Evolutionary conservation across 1,140 invertebrate genomes (phyloP).

Genomic region (Amphibalanus amphitrite): DNA sequence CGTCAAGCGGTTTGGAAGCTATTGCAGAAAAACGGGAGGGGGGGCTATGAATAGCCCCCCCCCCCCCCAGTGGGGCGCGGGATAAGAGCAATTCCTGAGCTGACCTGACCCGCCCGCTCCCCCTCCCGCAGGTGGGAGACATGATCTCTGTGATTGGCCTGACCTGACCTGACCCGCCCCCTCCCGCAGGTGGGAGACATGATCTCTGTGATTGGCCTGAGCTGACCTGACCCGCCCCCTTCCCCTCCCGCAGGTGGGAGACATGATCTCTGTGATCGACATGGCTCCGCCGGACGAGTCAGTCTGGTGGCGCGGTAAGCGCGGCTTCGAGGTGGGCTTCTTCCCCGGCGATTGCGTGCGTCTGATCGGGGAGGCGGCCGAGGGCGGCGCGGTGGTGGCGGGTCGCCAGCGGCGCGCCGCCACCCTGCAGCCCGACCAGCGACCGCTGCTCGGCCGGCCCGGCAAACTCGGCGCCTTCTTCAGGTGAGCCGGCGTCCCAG

Average conservation of each 20-base stretch:
- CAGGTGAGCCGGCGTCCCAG: constrained; percentile 19
- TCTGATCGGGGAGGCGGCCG: constrained; percentile 53
- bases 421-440: constrained; percentile 20
- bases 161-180: too few species aligned
- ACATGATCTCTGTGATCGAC: constrained; percentile 96
- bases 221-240: background rate
- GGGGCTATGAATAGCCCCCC: too few species aligned
- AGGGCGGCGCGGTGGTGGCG: background rate
- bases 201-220: background rate
- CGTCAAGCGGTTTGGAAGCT: too few species aligned
- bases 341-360: constrained; percentile 93
- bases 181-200: too few species aligned
- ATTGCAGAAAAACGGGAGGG: too few species aligned
- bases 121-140: constrained; percentile 62
- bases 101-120: too few species aligned
- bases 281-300: constrained; percentile 86
- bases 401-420: constrained; percentile 37
- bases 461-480: constrained; percentile 92
- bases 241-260: constrained; percentile 55
- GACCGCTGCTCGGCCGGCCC: constrained; percentile 61
- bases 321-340: constrained; percentile 89
- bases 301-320: constrained; percentile 91
- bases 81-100: too few species aligned
- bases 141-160: constrained; percentile 80
- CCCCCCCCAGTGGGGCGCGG: too few species aligned